Conservation (phyloP, 2,113 vertebrate species). For the Ellobius talpinus region DNA sequence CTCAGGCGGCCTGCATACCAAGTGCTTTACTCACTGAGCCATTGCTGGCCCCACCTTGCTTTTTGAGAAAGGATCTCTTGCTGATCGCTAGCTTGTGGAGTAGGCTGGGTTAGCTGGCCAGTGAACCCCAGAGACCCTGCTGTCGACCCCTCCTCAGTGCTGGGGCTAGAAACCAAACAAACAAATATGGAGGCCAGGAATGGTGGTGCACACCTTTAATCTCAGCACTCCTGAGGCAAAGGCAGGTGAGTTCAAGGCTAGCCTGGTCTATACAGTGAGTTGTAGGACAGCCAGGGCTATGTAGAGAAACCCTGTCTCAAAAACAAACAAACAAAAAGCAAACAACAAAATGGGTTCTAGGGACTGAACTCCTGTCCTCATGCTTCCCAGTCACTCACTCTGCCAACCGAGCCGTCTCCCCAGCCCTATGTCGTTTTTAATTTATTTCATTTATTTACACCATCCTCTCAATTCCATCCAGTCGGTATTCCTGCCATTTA, state of each 20-base stretch:
- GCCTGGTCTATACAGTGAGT: neutral
- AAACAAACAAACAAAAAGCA: neutral
- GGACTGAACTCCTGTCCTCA: neutral
- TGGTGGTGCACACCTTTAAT: neutral
- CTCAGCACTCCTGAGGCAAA: neutral
- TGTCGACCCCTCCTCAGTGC: neutral
- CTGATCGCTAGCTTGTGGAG: neutral
- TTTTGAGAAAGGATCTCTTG: neutral
- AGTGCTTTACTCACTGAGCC: neutral
- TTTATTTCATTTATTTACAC: neutral
- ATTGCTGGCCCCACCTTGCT: neutral
- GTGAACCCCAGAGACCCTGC: neutral
- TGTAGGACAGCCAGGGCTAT: neutral
- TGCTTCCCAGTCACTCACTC: neutral
- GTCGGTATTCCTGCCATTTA: neutral
- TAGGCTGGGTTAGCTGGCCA: neutral
- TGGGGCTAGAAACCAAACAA: neutral
- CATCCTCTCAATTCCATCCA: neutral
- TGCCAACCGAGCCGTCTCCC: neutral
- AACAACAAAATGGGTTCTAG: neutral
- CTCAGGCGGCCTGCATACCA: neutral
- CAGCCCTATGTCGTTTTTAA: neutral
- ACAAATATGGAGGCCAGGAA: neutral
- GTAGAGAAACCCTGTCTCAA: neutral
- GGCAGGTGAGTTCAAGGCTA: neutral